Evolutionary conservation across 2,888 invertebrate genomes (phyloP).

Genomic region (Elegia similella): DNA sequence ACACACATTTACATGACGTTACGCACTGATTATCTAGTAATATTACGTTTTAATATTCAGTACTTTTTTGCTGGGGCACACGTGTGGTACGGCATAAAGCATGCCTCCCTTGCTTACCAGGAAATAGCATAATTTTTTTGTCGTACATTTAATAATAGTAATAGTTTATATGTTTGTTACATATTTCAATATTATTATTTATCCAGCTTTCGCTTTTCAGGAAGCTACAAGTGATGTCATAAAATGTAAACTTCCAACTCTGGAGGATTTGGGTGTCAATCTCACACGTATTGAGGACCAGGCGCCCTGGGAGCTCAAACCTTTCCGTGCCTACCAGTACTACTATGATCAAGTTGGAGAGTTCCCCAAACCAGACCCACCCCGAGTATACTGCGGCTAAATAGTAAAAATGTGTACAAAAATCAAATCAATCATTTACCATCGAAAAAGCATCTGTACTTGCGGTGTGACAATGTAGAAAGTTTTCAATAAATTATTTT

Average conservation of each 20-base stretch:
- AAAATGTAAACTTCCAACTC: slow-evolving; percentile 84
- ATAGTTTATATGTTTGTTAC: too few species aligned
- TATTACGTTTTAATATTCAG: too few species aligned
- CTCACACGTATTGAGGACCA: slow-evolving; percentile 89
- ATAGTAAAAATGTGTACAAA: neutral
- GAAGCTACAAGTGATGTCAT: slow-evolving; percentile 89
- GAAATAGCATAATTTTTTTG: too few species aligned
- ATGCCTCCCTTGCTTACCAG: too few species aligned
- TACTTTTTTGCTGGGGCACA: too few species aligned
- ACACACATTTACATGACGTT: too few species aligned
- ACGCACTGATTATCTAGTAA: too few species aligned
- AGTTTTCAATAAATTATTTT: slow-evolving; percentile 22
- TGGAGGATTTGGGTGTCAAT: slow-evolving; percentile 93
- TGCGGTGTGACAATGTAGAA: slow-evolving; percentile 10
- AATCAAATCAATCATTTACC: neutral
- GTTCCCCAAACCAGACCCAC: slow-evolving; percentile 86
- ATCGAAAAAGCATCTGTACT: slow-evolving; percentile 1
- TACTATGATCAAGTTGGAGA: slow-evolving; percentile 90
- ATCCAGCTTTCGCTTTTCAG: slow-evolving; percentile 61
- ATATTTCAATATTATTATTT: slow-evolving; percentile 7
- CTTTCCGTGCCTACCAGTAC: slow-evolving; percentile 85
- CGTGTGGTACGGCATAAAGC: too few species aligned
- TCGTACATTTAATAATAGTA: too few species aligned
- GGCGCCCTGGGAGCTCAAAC: slow-evolving; percentile 91
- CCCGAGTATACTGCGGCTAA: slow-evolving; percentile 50